These are phyloP conservation scores for Panzeria rudis DNA, from an alignment of 2,888 invertebrate species.

Conservation along the genomic window DNA sequence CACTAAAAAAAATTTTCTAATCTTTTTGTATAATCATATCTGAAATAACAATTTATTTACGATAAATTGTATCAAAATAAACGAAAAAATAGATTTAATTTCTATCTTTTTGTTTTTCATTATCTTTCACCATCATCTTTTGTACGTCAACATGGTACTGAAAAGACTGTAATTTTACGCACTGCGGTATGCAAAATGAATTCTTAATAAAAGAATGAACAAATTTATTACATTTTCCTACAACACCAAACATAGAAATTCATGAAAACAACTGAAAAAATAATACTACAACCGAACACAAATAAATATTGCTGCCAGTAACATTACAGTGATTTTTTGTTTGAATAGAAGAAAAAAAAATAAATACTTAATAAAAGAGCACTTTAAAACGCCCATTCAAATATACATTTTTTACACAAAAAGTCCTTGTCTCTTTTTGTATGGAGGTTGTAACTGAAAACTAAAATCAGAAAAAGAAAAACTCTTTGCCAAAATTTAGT, in stretches of 20 bases:
- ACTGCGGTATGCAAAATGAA: slow-evolving; percentile 63
- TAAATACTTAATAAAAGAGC: slow-evolving; percentile 74
- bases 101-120: neutral
- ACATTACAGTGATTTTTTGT: slow-evolving; percentile 80
- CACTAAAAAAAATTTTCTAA: neutral
- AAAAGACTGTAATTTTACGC: slow-evolving; percentile 60
- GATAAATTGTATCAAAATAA: slow-evolving; percentile 37
- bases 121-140: neutral
- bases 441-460: slow-evolving; percentile 1
- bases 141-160: neutral
- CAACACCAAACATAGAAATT: slow-evolving; percentile 51
- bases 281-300: slow-evolving; percentile 9
- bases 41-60: neutral
- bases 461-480: slow-evolving; percentile 43
- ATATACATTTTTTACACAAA: slow-evolving; percentile 10
- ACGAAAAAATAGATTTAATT: slow-evolving; percentile 4
- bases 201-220: slow-evolving; percentile 6
- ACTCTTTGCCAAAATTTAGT: slow-evolving; percentile 23
- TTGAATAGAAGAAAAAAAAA: slow-evolving; percentile 72
- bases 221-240: slow-evolving; percentile 63
- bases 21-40: neutral
- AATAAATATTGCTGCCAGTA: slow-evolving; percentile 76
- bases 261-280: slow-evolving; percentile 34
- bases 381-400: slow-evolving; percentile 73
- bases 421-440: slow-evolving; percentile 35